A percentile compares a stretch with the other conserved stretches of the same genome.
Conservation (phyloP, 2,797 vertebrate genomes). For the Spheniscus humboldti region DNA sequence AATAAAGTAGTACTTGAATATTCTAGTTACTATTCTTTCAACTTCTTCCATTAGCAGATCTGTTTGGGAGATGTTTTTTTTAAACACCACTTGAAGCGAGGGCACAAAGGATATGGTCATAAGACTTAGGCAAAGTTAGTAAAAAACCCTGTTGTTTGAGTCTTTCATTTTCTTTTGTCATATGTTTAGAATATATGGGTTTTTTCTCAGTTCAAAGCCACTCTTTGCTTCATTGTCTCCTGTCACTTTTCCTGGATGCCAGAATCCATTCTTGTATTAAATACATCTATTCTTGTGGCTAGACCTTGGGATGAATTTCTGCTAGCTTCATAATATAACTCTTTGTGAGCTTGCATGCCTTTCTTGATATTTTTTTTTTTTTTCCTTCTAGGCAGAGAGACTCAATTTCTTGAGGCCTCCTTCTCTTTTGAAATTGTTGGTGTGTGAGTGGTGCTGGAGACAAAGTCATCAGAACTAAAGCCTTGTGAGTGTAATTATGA, state of each 20-base stretch:
- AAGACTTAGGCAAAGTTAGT: not conserved
- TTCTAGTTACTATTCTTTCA: not conserved
- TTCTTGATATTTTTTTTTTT: not conserved
- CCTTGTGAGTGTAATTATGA: not conserved
- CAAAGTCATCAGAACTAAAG: not conserved
- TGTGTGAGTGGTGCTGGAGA: not conserved
- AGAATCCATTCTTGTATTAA: not conserved
- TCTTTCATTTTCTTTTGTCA: not conserved
- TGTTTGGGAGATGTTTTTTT: not conserved
- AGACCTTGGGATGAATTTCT: not conserved
- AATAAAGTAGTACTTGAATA: not conserved
- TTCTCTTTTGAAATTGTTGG: not conserved
- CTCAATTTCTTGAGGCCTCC: not conserved
- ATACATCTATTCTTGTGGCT: not conserved
- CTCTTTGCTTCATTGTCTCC: not conserved
- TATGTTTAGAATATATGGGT: not conserved
- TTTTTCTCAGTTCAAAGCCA: not conserved
- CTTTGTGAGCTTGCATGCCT: not conserved
- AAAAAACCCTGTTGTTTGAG: not conserved
- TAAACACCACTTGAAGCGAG: not conserved
- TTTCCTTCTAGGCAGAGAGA: not conserved
- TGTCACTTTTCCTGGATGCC: not conserved
- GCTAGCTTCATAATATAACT: not conserved
- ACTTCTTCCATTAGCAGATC: not conserved
- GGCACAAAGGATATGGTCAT: not conserved